These are phyloP conservation scores for Protodeltote pygarga DNA, from an alignment of 2,888 invertebrate genomes.

Conservation along the genomic window DNA sequence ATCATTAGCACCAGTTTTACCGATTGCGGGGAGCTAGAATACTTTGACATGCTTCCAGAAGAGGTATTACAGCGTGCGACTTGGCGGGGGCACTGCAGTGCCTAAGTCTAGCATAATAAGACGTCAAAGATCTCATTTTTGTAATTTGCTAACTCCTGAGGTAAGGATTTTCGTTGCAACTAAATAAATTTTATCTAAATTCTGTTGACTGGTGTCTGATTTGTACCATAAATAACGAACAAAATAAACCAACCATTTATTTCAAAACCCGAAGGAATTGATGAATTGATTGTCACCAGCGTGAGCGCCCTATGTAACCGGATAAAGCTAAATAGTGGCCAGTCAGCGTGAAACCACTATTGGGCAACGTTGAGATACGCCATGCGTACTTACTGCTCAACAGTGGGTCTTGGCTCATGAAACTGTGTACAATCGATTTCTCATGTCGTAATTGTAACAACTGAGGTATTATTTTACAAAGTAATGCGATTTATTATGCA, in stretches of 20 bases:
- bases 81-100: too few relatives aligned
- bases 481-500: constrained; percentile 7
- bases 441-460: constrained; percentile 38
- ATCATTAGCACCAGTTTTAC: too few relatives aligned
- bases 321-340: constrained; percentile 57
- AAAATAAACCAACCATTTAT: constrained; percentile 28
- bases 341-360: constrained; percentile 65
- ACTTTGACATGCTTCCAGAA: too few relatives aligned
- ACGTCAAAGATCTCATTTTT: too few relatives aligned
- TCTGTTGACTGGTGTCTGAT: too few relatives aligned
- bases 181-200: too few relatives aligned
- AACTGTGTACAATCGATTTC: constrained; percentile 50
- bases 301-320: constrained; percentile 61
- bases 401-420: constrained; percentile 17
- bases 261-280: constrained; percentile 45
- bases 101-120: too few relatives aligned
- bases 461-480: constrained; percentile 19
- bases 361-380: constrained; percentile 63
- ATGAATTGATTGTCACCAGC: constrained; percentile 44
- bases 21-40: too few relatives aligned
- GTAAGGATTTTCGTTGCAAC: too few relatives aligned
- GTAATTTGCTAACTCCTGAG: too few relatives aligned
- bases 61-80: too few relatives aligned
- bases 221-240: constrained; percentile 12
- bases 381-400: constrained; percentile 46